These are phyloP conservation scores for Escarpia spicata DNA, from an alignment of 2,888 invertebrate species.

Conservation along the genomic window DNA sequence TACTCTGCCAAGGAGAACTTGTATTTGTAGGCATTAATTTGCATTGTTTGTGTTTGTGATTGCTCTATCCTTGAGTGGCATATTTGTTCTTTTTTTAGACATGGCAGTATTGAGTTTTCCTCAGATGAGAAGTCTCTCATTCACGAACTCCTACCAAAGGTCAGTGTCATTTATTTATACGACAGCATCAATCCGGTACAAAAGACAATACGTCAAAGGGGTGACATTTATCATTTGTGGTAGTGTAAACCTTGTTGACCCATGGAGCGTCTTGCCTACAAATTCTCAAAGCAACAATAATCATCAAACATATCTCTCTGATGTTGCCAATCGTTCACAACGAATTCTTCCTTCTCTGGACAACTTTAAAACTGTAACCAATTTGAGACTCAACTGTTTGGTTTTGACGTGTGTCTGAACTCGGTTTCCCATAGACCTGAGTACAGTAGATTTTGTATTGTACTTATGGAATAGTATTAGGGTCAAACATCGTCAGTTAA, in stretches of 20 bases:
- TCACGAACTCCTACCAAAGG: constrained; percentile 59
- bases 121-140: constrained; percentile 61
- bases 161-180: constrained; percentile 38
- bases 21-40: too few relatives aligned
- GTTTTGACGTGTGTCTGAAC: too few relatives aligned
- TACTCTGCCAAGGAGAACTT: too few relatives aligned
- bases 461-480: not conserved
- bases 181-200: not conserved
- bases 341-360: too few relatives aligned
- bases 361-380: too few relatives aligned
- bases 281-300: too few relatives aligned
- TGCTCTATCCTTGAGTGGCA: not conserved
- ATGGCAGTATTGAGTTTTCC: constrained; percentile 62
- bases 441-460: not conserved
- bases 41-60: too few relatives aligned
- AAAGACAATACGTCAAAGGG: not conserved
- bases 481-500: not conserved
- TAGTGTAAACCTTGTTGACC: not conserved
- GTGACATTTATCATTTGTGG: not conserved
- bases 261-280: too few relatives aligned
- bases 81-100: constrained; percentile 47
- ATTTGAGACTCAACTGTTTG: too few relatives aligned
- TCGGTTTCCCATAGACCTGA: too few relatives aligned
- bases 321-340: too few relatives aligned
- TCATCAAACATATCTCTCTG: too few relatives aligned